Evolutionary conservation across 2,113 vertebrate species (phyloP).

Genomic region (Ochotona curzoniae): DNA sequence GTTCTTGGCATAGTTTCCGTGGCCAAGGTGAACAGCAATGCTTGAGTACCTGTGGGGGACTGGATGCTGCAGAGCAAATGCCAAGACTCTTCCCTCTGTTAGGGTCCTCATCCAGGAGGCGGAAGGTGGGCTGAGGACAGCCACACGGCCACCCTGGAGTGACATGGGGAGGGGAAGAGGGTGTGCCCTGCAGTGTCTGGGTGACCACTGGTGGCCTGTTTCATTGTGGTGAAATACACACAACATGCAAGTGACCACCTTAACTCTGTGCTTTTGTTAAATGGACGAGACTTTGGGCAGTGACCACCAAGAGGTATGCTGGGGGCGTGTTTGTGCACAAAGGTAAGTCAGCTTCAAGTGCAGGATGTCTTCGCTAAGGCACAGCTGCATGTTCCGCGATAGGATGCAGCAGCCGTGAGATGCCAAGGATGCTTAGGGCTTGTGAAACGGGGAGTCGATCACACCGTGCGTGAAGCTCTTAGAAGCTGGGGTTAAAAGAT

Average conservation of each 20-base stretch:
- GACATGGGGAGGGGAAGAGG: not conserved
- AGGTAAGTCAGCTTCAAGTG: not conserved
- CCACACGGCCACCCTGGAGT: not conserved
- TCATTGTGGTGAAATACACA: not conserved
- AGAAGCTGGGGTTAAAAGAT: too few species aligned
- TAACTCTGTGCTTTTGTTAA: not conserved
- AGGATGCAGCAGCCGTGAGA: not conserved
- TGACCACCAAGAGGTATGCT: not conserved
- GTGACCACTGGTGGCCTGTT: not conserved
- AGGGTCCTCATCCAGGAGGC: not conserved
- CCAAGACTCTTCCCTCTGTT: not conserved
- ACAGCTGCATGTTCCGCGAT: accelerated
- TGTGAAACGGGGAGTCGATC: not conserved
- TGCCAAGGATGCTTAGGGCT: not conserved
- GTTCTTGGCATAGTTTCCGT: not conserved
- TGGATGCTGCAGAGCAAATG: not conserved
- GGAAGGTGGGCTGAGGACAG: too few species aligned
- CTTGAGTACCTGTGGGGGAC: not conserved
- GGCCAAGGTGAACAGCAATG: not conserved
- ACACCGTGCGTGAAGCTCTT: not conserved
- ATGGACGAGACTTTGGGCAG: not conserved
- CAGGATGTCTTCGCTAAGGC: not conserved
- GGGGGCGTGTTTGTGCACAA: not conserved
- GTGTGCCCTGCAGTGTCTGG: not conserved
- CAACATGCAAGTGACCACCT: not conserved